Evolutionary conservation across 2,888 invertebrate genomes (phyloP), one percentile per base, ranked within the genome.

Genomic region (Synergus itoensis): DNA sequence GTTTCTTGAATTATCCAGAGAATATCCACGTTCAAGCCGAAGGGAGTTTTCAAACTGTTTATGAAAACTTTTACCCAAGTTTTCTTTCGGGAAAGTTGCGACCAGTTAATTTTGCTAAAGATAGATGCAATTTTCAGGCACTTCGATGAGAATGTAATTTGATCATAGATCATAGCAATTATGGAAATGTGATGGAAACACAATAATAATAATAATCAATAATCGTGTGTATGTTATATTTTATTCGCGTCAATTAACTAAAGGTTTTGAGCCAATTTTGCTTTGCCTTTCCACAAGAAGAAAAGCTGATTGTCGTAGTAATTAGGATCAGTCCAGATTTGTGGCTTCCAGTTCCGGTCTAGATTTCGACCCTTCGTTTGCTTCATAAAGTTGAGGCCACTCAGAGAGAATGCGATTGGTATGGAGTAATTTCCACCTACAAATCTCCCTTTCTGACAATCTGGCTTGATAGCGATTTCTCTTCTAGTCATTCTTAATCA

Each of bases 351-450:
- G 18, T 77, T 77, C 65, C 73, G 67, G 73, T 76, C 75, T 73
- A 57, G 65, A 65, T 65, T 65, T 48, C 73, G 36, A 73, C 53
- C 78, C 69, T 78, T 57, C 64, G 78, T 18, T 78, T 28, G 64
- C 77, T 64, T 41, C 21, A 60, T 60, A 21, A 12, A 60, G 60
- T 60, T 60, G 60, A 60, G 18, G 64, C 18, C 65, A 65, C 40
- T 65, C 65, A n/a, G 40, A 65, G 64, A 77, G 67, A 76, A 76
- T 75, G 53, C 63, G 45, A 80, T 81, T 76, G 75, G 78, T 76
- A 77, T 75, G 67, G 41, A 64, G 81, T 81, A 80, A 81, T 81
- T 81, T 80, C 80, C 78, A 81, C 77, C 80, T 75, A 67, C 76
- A 69, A 62, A 57, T 78, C 80, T 40, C 69, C 78, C 78, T 53